phyloP scores from a whole-genome alignment of 2,113 vertebrate genomes.

The Sprattus sprattus region DNA sequence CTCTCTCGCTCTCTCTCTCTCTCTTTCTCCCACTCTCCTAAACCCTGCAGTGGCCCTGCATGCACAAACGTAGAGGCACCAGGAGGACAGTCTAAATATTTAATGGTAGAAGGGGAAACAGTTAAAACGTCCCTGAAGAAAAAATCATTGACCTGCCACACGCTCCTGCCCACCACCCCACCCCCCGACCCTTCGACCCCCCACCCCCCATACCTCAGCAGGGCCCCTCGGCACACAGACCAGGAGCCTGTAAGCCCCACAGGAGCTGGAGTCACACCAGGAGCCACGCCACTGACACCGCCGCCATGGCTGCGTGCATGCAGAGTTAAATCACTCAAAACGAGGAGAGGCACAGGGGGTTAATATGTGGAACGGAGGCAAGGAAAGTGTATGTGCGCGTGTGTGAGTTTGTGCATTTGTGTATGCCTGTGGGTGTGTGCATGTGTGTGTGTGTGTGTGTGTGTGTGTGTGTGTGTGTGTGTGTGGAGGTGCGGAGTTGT shows the following conservation, averaged over 20 bases:
- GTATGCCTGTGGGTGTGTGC: no score
- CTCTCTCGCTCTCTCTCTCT: not conserved
- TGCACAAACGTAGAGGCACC: not conserved
- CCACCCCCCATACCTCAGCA: not conserved
- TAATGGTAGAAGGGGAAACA: constrained; percentile 27
- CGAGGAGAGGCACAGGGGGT: not conserved
- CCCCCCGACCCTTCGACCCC: no score
- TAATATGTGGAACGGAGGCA: not conserved
- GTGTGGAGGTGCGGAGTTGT: no score
- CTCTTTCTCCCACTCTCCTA: not conserved
- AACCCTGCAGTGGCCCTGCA: not conserved
- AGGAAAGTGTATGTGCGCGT: no score
- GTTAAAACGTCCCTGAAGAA: constrained; percentile 25
- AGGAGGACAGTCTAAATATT: constrained; percentile 39
- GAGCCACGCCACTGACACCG: not conserved
- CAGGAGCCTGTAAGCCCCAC: not conserved
- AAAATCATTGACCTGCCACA: not conserved
- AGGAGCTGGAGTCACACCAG: not conserved
- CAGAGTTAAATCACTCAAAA: not conserved
- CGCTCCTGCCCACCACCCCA: not conserved
- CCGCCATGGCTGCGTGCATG: not conserved
- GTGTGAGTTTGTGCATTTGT: no score
- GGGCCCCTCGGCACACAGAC: not conserved
- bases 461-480: no score
- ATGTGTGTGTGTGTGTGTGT: no score